Percentiles rank a stretch among this genome's conserved stretches.
These are phyloP conservation scores for Callinectes sapidus DNA, from an alignment of 2,888 invertebrate genomes.

Conservation along the genomic window DNA sequence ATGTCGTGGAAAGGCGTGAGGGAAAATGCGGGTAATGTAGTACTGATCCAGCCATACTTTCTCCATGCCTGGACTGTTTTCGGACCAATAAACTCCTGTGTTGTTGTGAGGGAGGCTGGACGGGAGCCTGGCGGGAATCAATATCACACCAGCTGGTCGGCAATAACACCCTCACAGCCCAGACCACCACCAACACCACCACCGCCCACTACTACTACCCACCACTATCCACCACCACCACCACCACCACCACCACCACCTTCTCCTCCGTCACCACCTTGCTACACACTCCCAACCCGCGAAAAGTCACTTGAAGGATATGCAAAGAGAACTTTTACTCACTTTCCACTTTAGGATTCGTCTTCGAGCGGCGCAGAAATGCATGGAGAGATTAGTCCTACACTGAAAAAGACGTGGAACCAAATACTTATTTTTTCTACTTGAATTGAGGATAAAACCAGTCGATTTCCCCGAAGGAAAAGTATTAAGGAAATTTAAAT, in stretches of 20 bases:
- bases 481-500: constrained; percentile 12
- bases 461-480: neutral
- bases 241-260: neutral
- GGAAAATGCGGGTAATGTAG: neutral
- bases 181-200: constrained; percentile 28
- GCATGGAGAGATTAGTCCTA: neutral
- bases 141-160: constrained; percentile 33
- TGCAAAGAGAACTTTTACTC: constrained; percentile 13
- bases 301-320: constrained; percentile 18
- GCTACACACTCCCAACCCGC: neutral
- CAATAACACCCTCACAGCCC: constrained; percentile 30
- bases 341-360: neutral
- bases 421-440: neutral
- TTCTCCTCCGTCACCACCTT: too few relatives aligned
- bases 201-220: constrained; percentile 7
- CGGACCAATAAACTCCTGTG: constrained; percentile 20
- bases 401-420: neutral
- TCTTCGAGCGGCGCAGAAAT: neutral
- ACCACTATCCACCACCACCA: constrained; percentile 26
- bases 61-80: constrained; percentile 1
- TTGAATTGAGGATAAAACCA: neutral
- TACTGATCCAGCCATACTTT: neutral
- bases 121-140: constrained; percentile 30
- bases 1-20: neutral
- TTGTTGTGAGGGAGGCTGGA: constrained; percentile 10